Evolutionary conservation across 2,113 vertebrate species (phyloP), one percentile per base, ranked within the genome.

Genomic region (Heterotis niloticus): DNA sequence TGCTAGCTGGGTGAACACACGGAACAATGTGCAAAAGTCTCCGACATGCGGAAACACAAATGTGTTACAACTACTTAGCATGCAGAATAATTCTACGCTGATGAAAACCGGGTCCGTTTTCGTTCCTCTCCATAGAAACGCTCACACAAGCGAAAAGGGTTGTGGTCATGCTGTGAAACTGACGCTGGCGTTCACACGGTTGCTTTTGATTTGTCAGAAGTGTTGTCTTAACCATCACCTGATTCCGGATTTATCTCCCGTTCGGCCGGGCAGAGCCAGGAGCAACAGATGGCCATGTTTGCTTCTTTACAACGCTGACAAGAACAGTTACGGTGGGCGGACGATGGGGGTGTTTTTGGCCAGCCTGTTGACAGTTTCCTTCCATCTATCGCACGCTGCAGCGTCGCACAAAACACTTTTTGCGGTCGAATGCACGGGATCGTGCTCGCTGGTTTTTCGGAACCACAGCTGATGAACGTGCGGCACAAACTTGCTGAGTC

Each of bases 271-370:
- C 71, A 68, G 80, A 87, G 84, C 83, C 83, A 89, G 86, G 77
- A 83, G 72, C 81, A 83, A 82, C 89, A 90, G 89, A 89, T 91
- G 89, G 87, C 82, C 80, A 83, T 84, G 82, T 67, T 18, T 64
- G 83, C 68, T 81, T 83, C 76, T 82, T 82, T 79, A 82, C 66
- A 83, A 78, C 76, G 77, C 75, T 26, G 85, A 54, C 34, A 66
- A 75, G 26, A 81, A 84, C 77, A 85, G 75, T 85, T 83, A 67
- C 26, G 28, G 70, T 79, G 70, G 74, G 72, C 81, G 75, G 76
- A 79, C 73, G 70, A 77, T 68, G 79, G 79, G 75, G 78, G 78
- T 78, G 72, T 68, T 80, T 79, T 81, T 82, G 76, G 83, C 68
- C 76, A 65, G 57, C 72, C 23, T 28, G 14, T 74, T 57, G 78